Evolutionary conservation across 2,113 vertebrate species (phyloP).

Genomic region (Calidris pygmaea): DNA sequence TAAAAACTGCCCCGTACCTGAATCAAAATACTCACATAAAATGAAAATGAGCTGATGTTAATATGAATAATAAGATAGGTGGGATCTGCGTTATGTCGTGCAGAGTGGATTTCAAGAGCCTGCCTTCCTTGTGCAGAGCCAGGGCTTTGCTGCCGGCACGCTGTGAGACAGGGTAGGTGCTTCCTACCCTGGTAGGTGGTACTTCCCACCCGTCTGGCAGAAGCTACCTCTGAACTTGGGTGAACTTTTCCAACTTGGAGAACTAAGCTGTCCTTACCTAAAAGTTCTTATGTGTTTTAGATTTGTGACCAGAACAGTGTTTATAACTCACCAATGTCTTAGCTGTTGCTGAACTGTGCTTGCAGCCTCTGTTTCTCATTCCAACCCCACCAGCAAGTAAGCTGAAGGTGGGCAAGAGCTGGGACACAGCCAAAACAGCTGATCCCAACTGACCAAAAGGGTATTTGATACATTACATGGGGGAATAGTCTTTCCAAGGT

Average conservation of each 20-base stretch:
- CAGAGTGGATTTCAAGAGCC: not conserved
- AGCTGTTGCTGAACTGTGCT: not conserved
- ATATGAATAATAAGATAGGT: not conserved
- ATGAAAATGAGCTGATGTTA: not conserved
- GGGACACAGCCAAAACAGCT: not conserved
- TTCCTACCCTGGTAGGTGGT: no score
- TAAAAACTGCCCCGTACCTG: not conserved
- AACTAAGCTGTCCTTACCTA: not conserved
- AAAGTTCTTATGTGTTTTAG: not conserved
- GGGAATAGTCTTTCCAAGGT: not conserved
- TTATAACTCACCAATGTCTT: not conserved
- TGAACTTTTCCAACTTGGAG: not conserved
- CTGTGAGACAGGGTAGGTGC: not conserved
- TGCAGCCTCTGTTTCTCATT: not conserved
- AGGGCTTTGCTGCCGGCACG: rapidly evolving
- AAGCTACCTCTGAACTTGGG: not conserved
- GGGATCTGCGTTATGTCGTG: not conserved
- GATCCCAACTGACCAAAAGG: not conserved
- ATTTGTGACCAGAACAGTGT: not conserved
- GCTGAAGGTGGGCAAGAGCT: not conserved
- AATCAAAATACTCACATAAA: conserved; percentile 4
- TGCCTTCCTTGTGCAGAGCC: not conserved
- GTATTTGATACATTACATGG: not conserved
- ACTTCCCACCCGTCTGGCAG: not conserved
- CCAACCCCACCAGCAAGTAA: not conserved